Conservation (phyloP, 2,113 vertebrate species). For the Stercorarius parasiticus region DNA sequence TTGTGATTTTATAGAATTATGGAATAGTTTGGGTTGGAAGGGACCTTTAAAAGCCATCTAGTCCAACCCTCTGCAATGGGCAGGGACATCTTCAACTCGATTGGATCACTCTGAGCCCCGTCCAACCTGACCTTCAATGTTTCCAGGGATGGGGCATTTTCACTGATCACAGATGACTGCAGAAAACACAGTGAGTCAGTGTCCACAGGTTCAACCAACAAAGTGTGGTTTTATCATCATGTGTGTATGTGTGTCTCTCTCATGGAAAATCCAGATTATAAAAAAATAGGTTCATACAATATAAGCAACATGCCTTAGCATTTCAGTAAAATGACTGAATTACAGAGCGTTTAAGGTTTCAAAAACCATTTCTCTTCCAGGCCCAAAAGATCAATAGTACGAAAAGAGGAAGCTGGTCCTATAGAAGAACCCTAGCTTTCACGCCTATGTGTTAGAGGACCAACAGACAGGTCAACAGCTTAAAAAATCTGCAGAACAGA, state of each 20-base stretch:
- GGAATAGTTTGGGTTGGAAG: neutral
- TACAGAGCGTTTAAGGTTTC: neutral
- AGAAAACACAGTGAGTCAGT: neutral
- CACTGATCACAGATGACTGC: neutral
- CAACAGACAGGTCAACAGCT: neutral
- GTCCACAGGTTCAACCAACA: neutral
- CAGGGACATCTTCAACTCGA: neutral
- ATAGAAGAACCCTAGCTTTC: accelerated
- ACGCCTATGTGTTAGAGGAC: accelerated
- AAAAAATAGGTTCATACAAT: neutral
- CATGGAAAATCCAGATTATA: neutral
- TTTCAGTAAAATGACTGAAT: neutral
- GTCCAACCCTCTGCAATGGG: neutral
- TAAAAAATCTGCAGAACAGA: accelerated
- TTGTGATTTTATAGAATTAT: neutral
- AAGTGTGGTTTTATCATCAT: neutral
- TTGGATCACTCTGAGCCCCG: neutral
- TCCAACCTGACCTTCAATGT: neutral
- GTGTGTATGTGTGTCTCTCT: neutral
- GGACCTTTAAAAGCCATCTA: neutral
- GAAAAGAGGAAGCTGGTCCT: neutral
- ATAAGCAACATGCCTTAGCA: accelerated
- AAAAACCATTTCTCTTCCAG: neutral
- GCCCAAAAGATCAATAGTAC: accelerated
- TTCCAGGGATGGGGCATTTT: neutral